These are phyloP conservation scores for Theonella swinhoei DNA, from an alignment of 37 sponge, comb jelly and placozoan genomes.

Conservation along the genomic window DNA sequence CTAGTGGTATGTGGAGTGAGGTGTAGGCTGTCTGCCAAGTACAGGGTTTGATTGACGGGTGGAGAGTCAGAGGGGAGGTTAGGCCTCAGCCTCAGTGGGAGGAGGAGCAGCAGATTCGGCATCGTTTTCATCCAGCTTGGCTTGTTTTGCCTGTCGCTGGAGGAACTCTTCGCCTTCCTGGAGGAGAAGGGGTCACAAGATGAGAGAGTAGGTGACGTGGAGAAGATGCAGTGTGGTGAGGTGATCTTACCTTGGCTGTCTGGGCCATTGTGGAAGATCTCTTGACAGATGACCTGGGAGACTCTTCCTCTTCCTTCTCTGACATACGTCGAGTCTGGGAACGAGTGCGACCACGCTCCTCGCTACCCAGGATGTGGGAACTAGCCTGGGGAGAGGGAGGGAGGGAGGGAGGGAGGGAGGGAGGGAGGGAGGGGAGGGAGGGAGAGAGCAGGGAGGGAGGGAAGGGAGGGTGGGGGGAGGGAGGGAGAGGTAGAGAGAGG, in stretches of 20 bases:
- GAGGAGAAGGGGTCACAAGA: not conserved
- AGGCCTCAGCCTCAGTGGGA: slow-evolving; percentile 32
- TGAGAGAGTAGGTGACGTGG: not conserved
- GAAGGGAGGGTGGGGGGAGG: not conserved
- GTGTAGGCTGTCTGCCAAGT: too few species aligned
- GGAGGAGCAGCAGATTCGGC: slow-evolving; percentile 1
- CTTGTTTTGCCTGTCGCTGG: slow-evolving; percentile 39
- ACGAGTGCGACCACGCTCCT: slow-evolving; percentile 64
- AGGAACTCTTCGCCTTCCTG: slow-evolving; percentile 81
- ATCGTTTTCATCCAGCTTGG: slow-evolving; percentile 24
- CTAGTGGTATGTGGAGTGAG: too few species aligned
- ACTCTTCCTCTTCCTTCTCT: slow-evolving; percentile 33
- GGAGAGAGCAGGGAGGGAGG: slow-evolving; percentile 5
- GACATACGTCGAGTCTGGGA: slow-evolving; percentile 72
- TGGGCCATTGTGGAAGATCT: slow-evolving; percentile 63
- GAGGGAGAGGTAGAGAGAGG: not conserved
- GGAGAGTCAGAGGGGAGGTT: not conserved
- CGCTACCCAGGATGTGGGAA: slow-evolving; percentile 38
- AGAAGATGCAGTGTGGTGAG: not conserved
- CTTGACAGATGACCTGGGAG: slow-evolving; percentile 58
- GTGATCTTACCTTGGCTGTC: slow-evolving; percentile 78
- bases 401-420: not conserved
- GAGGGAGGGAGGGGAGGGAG: not conserved
- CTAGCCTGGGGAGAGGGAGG: slow-evolving; percentile 31
- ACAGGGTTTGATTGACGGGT: too few species aligned